Evolutionary conservation across 2,113 vertebrate species (phyloP), one percentile per base, ranked within the genome.

Genomic region (Spea bombifrons): DNA sequence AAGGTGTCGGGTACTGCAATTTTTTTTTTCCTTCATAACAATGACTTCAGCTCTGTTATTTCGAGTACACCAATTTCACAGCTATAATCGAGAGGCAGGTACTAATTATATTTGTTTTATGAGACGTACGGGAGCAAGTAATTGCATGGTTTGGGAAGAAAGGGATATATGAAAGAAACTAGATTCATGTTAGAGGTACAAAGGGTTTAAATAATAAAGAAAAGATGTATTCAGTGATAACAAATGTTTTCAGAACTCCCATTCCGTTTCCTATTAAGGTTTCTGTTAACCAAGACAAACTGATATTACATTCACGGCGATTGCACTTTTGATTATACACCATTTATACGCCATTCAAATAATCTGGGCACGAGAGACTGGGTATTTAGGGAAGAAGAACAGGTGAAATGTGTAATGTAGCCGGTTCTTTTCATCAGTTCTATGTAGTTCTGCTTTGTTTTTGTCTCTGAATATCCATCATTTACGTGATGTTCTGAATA

Each of bases 21-120:
- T 46, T 64, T 48, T 15, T 15, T n/a, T 30, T n/a, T n/a, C n/a
- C 30, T 5, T 2, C 5, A 64, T 8, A 71, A 64, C 72, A 49
- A 74, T 55, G 43, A 46, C 64, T 52, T 16, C 5, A 67, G 13
- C 30, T n/a, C 65, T 55, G 74, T 52, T 55, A n/a, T 47, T 55
- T 46, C 12, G 45, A 67, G 65, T 67, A 12, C 30, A 67, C 52
- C 75, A 17, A 30, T 76, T 55, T 48, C 4, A n/a, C 43, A 46
- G 65, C 66, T 76, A 57, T 76, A 76, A 76, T 76, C 75, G 13
- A 16, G 48, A 48, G 75, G 50, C 75, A 76, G 75, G 65, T 76
- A 68, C 43, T 69, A 76, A 76, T 76, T 76, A 76, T 76, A 57
- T 76, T 76, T 76, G 75, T 69, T 76, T 66, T 76, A 76, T 76